Evolutionary conservation across 2,797 vertebrate genomes (phyloP), one percentile per base, ranked within the genome.

Genomic region (Lithobates pipiens): DNA sequence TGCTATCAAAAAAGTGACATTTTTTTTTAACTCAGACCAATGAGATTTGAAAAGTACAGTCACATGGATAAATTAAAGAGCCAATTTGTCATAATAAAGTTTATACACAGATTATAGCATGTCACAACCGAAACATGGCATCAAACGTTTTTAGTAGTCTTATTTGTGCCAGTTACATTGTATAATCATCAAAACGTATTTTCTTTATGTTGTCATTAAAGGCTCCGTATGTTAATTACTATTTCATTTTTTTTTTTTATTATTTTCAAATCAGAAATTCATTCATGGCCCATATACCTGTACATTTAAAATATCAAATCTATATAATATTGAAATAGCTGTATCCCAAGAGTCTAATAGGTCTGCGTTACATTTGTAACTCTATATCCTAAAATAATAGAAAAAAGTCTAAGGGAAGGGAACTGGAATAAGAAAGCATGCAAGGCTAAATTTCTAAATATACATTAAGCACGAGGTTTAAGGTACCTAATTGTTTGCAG

Each of bases 261-360:
- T 57, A 57, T 50, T 54, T 81, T 80, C 57, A 70, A 57, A 71
- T 34, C 79, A 54, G 68, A 72, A 81, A 71, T 61, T 81, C 13
- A n/a, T 72, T 72, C 69, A 61, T 71, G 50, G 71, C 23, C 70
- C 79, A 39, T 81, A 46, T 72, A 72, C 79, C 39, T 65, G 69
- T 72, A 81, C 79, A 72, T 65, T 81, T 81, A 73, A 73, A 73
- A 81, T 81, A 81, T 81, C 32, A 72, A 8, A 81, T 73, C 61
- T 81, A 46, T 81, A 9, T 72, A 25, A 18, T 69, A 61, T 73
- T 81, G 32, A 81, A 81, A 72, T 61, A 36, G 29, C 73, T 63
- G 46, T 21, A 63, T 73, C 79, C 79, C 79, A 15, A 13, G 50
- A 57, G 79, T 36, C 50, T 39, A 72, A 81, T 81, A 81, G 69